Conservation (phyloP, 2,888 invertebrate species). For the Ganaspis brasiliensis region DNA sequence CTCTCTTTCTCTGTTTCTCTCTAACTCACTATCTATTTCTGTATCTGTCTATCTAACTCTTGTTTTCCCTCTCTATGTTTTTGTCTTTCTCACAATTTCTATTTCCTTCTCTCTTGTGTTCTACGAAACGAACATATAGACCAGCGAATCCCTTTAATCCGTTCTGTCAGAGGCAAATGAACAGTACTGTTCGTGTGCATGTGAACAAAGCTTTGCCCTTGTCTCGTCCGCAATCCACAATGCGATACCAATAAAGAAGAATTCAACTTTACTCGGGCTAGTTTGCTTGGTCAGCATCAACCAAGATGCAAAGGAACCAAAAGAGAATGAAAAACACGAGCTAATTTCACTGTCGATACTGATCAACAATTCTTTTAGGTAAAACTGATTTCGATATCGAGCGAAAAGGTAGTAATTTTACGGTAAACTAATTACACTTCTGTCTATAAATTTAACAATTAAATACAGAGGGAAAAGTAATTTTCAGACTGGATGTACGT, state of each 20-base stretch:
- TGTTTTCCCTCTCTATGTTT: background rate
- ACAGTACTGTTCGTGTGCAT: conserved; percentile 31
- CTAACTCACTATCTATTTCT: background rate
- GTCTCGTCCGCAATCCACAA: conserved; percentile 28
- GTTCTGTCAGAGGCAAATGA: conserved; percentile 46
- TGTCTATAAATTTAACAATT: no score
- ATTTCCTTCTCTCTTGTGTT: conserved; percentile 26
- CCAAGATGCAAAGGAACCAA: conserved; percentile 2
- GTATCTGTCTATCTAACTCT: background rate
- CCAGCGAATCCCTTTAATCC: conserved; percentile 46
- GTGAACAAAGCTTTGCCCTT: conserved; percentile 36
- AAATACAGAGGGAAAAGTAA: no score
- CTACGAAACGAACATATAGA: conserved; percentile 17
- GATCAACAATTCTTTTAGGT: background rate
- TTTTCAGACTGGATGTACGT: no score
- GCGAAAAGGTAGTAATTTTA: no score
- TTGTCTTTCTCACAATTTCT: background rate
- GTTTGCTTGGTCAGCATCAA: conserved; percentile 17
- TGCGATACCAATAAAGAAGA: conserved; percentile 28
- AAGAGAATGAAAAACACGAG: conserved; percentile 7
- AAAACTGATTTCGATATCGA: no score
- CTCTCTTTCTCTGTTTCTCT: background rate
- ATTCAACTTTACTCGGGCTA: conserved; percentile 35
- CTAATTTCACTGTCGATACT: background rate
- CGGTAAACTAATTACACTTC: no score